A percentile compares a stretch with the other conserved stretches of the same genome.
These are phyloP conservation scores for Agelaius phoeniceus DNA, from an alignment of 2,113 vertebrate species.

Conservation along the genomic window DNA sequence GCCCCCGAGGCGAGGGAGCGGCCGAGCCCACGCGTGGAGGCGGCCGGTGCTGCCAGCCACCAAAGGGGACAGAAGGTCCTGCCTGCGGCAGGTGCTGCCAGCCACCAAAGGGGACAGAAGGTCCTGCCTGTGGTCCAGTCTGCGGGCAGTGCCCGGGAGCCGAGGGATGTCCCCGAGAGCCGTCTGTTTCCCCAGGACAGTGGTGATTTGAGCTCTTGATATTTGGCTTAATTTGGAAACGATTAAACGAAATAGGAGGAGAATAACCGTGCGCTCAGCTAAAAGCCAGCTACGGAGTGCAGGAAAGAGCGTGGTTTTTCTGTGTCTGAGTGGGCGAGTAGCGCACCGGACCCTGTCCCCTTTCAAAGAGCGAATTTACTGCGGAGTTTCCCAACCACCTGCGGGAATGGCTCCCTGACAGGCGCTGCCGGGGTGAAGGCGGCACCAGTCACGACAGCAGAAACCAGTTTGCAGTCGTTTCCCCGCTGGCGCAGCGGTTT, in stretches of 20 bases:
- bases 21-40: neutral
- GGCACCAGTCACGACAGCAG: neutral
- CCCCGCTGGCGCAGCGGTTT: neutral
- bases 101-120: too few species aligned
- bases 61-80: too few species aligned
- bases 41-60: neutral
- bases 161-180: neutral
- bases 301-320: neutral
- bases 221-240: neutral
- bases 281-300: neutral
- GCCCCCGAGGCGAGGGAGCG: neutral
- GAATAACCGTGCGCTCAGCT: neutral
- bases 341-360: neutral
- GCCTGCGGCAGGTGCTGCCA: neutral
- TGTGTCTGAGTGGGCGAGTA: fast-evolving
- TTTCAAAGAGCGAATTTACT: neutral
- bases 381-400: neutral
- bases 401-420: neutral
- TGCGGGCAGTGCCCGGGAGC: neutral
- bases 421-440: neutral
- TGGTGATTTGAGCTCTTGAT: neutral
- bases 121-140: neutral
- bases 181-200: neutral
- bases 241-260: neutral
- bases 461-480: neutral